phyloP scores from a whole-genome alignment of 2,797 vertebrate genomes.

The Myotis planiceps region DNA sequence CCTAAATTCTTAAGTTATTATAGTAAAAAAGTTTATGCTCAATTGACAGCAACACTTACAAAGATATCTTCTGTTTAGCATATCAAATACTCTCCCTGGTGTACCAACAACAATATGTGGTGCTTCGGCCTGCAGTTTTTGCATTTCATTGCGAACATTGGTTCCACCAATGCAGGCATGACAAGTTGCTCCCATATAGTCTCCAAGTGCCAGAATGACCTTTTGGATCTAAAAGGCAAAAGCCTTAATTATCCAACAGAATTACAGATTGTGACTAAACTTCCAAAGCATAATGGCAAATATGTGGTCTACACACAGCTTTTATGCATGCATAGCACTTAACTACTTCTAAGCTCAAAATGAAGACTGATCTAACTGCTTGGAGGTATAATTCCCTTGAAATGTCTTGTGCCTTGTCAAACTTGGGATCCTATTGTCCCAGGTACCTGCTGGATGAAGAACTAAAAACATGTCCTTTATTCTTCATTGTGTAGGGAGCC shows the following conservation, averaged over 20 bases:
- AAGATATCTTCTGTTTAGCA: slow-evolving; percentile 95
- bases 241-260: slow-evolving; percentile 1
- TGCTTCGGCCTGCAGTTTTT: slow-evolving; percentile 95
- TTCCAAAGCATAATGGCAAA: slow-evolving; percentile 51
- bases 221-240: slow-evolving; percentile 94
- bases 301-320: slow-evolving; percentile 51
- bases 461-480: neutral
- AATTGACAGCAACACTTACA: slow-evolving; percentile 88
- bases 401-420: neutral
- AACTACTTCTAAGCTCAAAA: slow-evolving; percentile 58
- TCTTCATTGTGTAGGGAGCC: neutral
- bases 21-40: neutral
- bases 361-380: slow-evolving; percentile 26
- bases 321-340: slow-evolving; percentile 50
- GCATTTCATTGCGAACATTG: slow-evolving; percentile 96
- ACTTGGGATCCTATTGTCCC: neutral
- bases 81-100: slow-evolving; percentile 97
- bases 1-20: neutral
- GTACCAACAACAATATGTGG: slow-evolving; percentile 98
- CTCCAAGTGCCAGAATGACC: slow-evolving; percentile 97
- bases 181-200: slow-evolving; percentile 98
- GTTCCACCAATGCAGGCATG: slow-evolving; percentile 98
- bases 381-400: neutral
- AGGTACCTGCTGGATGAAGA: neutral
- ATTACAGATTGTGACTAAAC: neutral